These are phyloP conservation scores for Agonopterix heracliana DNA, from an alignment of 2,888 invertebrate genomes.

Conservation along the genomic window DNA sequence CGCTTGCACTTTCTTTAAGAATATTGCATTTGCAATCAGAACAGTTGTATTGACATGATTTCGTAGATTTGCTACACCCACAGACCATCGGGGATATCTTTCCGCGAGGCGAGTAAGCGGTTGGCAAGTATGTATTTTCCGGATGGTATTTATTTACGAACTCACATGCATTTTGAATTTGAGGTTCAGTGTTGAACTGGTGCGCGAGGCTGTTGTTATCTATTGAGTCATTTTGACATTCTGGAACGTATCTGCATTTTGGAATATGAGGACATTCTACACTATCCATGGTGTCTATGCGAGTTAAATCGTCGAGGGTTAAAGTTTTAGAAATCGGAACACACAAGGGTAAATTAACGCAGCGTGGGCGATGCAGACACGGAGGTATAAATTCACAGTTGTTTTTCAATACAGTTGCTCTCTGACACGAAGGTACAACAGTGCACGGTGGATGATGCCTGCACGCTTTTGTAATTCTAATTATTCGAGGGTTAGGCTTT, in stretches of 20 bases:
- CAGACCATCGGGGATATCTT: conserved; percentile 20
- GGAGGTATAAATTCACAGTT: conserved; percentile 59
- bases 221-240: conserved; percentile 33
- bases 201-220: conserved; percentile 21
- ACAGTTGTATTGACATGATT: conserved; percentile 53
- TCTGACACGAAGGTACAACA: conserved; percentile 64
- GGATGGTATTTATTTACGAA: conserved; percentile 28
- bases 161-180: conserved; percentile 35
- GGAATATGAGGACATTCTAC: conserved; percentile 29
- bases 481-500: conserved; percentile 37
- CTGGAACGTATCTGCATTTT: conserved; percentile 34
- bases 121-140: conserved; percentile 20
- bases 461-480: conserved; percentile 62
- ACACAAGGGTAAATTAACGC: conserved; percentile 60
- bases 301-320: conserved; percentile 34
- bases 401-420: conserved; percentile 49
- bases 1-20: conserved; percentile 23
- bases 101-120: conserved; percentile 27
- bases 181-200: conserved; percentile 27
- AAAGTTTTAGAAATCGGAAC: conserved; percentile 48
- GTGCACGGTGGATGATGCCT: conserved; percentile 64
- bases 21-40: conserved; percentile 22
- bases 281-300: conserved; percentile 25
- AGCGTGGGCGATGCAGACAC: conserved; percentile 58
- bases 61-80: conserved; percentile 33